Evolutionary conservation across 2,888 invertebrate species (phyloP), one percentile per base, ranked within the genome.

Genomic region (Zygothrica quintamaculata): DNA sequence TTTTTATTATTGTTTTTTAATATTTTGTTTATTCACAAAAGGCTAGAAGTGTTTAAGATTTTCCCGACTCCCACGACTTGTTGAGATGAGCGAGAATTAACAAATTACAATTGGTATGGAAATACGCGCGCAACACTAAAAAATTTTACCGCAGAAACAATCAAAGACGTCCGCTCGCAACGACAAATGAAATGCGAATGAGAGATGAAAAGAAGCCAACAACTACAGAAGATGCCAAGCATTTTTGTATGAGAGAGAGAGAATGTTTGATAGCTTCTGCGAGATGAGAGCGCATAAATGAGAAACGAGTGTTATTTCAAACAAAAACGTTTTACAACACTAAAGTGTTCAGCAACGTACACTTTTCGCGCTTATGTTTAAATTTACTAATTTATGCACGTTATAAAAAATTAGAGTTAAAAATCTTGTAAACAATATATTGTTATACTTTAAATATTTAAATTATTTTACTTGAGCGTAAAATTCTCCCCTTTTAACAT

Each of bases 11-110:
- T 22, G 40, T 57, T 33, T 48, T 48, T 16, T 65, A 65, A 67
- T n/a, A n/a, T n/a, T 84, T 64, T 52, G 25, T 47, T 36, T 37
- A 53, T 40, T 15, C 37, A 44, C 37, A 31, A 13, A 47, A 29
- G 25, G n/a, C 8, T 40, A 33, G 59, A 22, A 31, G 7, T 50
- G 33, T 55, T 46, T 37, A 44, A 34, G 48, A 69, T 66, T 68
- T 71, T 66, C 82, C 85, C 79, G 43, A 65, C 78, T 71, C 82
- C 81, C 60, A 79, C 77, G 77, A 84, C 77, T 77, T 77, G 77
- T 77, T 77, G 84, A 76, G 73, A 84, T 52, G 71, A 75, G 57
- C 78, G 64, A 77, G 62, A 64, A 65, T 65, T n/a, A 53, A 43
- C 26, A 25, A 53, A 64, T 47, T 51, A 62, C 34, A 56, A 60